Evolutionary conservation across 2,113 vertebrate genomes (phyloP), one percentile per base, ranked within the genome.

Genomic region (Rhineura floridana): DNA sequence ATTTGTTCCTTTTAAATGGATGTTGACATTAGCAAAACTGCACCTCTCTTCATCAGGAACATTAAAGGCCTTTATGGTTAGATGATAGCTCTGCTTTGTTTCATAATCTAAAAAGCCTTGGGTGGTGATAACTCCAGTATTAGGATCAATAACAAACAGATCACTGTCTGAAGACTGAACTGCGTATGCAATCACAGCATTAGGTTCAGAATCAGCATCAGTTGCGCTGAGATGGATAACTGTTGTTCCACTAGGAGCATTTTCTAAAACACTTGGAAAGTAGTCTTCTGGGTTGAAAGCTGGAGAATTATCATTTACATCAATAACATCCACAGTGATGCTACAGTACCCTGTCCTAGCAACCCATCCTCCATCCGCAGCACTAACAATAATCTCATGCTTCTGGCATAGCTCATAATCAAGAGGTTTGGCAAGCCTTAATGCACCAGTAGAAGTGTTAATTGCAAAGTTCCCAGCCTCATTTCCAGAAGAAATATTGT

Each of bases 91-190:
- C 95, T 99, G 98, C 90, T 98, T 99, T 36, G 98, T 97, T 95
- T 99, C 99, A 83, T 98, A 99, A 95, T 99, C 99, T 91, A 99
- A 96, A 95, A 99, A 99, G 13, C 98, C 99, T 95, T 99, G 99
- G n/a, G 99, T 99, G 80, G 98, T 99, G 93, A 99, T 96, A 25
- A 97, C 96, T 67, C 99, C 99, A 0, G 98, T 98, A 94, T 99
- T 99, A 30, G 98, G 99, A 94, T 99, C 98, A 55, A 99, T 98
- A 89, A 98, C 98, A 93, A 99, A 99, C 79, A 99, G 97, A 93
- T 99, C 99, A 1, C 98, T 99, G 95, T 99, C 99, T 15, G 98
- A 98, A 7, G 98, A 98, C 94, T 99, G 98, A 63, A 99, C 96
- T 5, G 98, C 96, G 39, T 99, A 99, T 0, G 98, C 98, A 93